Conservation (phyloP, 2,113 vertebrate species). For the Carassius auratus region DNA sequence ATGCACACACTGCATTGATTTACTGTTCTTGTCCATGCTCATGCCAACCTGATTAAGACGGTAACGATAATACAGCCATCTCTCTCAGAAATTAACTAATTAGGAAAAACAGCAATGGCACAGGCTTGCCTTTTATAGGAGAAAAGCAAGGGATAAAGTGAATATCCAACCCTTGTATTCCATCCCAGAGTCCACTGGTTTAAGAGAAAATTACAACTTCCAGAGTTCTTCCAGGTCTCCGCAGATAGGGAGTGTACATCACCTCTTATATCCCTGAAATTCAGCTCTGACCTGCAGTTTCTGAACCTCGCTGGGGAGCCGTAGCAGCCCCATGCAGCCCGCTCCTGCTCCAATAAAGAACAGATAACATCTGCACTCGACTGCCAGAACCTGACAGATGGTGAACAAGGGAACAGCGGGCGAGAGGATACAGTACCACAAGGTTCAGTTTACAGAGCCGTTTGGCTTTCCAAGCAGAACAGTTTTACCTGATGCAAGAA, state of each 20-base stretch:
- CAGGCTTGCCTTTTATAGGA: conserved; percentile 19
- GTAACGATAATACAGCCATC: conserved; percentile 37
- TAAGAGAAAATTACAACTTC: background rate
- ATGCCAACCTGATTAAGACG: conserved; percentile 51
- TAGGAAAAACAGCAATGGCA: conserved; percentile 21
- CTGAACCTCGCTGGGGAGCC: background rate
- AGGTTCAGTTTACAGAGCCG: conserved; percentile 59
- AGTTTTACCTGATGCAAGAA: conserved; percentile 49
- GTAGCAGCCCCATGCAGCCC: conserved; percentile 13
- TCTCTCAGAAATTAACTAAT: conserved; percentile 47
- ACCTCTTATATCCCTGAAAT: background rate
- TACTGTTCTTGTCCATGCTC: conserved; percentile 43
- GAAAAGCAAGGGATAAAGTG: background rate
- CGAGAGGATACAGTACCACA: conserved; percentile 11
- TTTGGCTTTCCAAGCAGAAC: conserved; percentile 58
- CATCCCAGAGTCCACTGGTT: background rate
- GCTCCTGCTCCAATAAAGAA: conserved; percentile 15
- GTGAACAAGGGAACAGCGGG: conserved; percentile 33
- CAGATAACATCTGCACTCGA: conserved; percentile 43
- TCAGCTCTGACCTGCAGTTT: conserved; percentile 1
- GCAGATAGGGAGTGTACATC: background rate
- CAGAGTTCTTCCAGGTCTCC: background rate
- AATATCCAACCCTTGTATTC: background rate
- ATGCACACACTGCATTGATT: conserved; percentile 46
- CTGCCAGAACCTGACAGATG: conserved; percentile 36